These are phyloP conservation scores for Agrotis exclamationis DNA, from an alignment of 2,888 invertebrate species.

Conservation along the genomic window DNA sequence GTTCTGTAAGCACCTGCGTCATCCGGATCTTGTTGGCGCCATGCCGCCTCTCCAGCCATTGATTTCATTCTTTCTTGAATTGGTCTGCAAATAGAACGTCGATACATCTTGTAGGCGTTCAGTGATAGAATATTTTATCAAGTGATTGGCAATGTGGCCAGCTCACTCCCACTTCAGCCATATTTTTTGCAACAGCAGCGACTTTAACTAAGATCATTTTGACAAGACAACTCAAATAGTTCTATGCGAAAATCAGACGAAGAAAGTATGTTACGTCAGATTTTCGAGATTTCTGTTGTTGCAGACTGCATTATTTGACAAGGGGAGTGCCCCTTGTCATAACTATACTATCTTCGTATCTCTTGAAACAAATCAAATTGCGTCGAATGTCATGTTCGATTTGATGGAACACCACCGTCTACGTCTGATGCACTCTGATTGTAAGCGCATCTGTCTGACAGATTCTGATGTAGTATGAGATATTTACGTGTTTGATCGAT, in stretches of 20 bases:
- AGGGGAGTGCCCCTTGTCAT: slow-evolving; percentile 4
- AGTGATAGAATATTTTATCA: not conserved
- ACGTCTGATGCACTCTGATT: slow-evolving; percentile 12
- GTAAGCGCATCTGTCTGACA: slow-evolving; percentile 5
- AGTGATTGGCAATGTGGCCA: not conserved
- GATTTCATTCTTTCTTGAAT: too few relatives aligned
- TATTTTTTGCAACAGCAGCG: not conserved
- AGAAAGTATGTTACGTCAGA: too few relatives aligned
- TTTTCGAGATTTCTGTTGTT: too few relatives aligned
- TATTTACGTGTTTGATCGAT: slow-evolving; percentile 31
- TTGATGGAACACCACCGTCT: slow-evolving; percentile 19
- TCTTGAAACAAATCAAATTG: not conserved
- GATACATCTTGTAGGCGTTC: too few relatives aligned
- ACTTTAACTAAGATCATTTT: not conserved
- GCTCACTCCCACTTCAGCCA: not conserved
- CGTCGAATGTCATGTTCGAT: slow-evolving; percentile 26
- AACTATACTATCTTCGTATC: slow-evolving; percentile 15
- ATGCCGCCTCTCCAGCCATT: too few relatives aligned
- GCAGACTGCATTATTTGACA: too few relatives aligned
- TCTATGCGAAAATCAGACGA: too few relatives aligned
- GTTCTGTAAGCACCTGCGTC: too few relatives aligned
- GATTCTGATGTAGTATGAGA: slow-evolving; percentile 13
- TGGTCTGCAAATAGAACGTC: too few relatives aligned
- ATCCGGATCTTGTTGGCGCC: too few relatives aligned
- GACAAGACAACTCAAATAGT: not conserved